Evolutionary conservation across 2,113 vertebrate genomes (phyloP).

Genomic region (Tragelaphus scriptus): DNA sequence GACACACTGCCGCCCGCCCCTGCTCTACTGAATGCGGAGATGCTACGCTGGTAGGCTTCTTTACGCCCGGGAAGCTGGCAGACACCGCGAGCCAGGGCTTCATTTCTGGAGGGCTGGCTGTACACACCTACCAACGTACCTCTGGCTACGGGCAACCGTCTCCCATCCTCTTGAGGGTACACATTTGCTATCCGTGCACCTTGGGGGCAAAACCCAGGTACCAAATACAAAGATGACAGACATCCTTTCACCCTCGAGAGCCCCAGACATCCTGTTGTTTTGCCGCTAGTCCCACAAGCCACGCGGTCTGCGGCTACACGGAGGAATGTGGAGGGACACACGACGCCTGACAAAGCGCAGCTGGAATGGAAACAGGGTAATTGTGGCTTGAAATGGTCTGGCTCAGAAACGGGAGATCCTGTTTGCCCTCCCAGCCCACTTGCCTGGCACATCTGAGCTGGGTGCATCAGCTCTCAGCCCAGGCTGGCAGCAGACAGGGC

Average conservation of each 20-base stretch:
- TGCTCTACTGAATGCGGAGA: no score
- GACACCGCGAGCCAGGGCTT: background rate
- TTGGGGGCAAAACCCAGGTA: background rate
- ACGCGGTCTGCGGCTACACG: background rate
- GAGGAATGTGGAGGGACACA: background rate
- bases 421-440: background rate
- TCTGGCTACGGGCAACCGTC: background rate
- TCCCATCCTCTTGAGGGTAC: background rate
- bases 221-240: background rate
- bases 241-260: background rate
- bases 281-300: background rate
- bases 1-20: background rate
- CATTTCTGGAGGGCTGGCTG: background rate
- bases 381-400: conserved; percentile 34
- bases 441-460: background rate
- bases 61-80: background rate
- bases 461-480: background rate
- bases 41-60: background rate
- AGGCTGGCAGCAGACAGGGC: background rate
- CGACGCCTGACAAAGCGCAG: background rate
- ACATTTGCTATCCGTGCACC: background rate
- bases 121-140: background rate
- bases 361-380: background rate
- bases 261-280: background rate
- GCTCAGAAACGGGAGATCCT: background rate